A percentile compares a stretch with the other conserved stretches of the same genome.
Conservation (phyloP, 2,797 vertebrate species). For the Crossoptilon crossoptilon region DNA sequence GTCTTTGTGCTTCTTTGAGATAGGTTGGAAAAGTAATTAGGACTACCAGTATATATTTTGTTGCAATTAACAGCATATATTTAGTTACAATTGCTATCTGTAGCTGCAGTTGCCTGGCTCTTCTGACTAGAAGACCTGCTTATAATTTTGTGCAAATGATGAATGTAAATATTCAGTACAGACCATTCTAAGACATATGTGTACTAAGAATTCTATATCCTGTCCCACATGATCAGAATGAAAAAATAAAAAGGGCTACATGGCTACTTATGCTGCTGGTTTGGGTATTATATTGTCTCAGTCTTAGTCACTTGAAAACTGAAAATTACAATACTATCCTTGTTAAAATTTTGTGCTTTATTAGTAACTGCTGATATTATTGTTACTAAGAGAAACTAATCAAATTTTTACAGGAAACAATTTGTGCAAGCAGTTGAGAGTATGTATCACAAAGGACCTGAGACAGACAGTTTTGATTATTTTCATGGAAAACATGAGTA, state of each 20-base stretch:
- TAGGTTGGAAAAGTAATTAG: neutral
- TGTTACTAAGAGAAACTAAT: neutral
- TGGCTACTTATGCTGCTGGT: neutral
- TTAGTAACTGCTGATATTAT: neutral
- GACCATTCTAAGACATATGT: neutral
- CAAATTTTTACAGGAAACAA: neutral
- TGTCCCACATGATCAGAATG: neutral
- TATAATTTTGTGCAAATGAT: neutral
- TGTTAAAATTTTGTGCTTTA: neutral
- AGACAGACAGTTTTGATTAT: neutral
- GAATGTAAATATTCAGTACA: neutral
- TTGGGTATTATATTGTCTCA: neutral
- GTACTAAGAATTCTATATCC: neutral
- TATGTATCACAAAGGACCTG: neutral
- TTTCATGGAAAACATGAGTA: neutral
- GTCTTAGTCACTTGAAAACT: neutral
- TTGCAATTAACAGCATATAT: neutral
- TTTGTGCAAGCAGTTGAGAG: neutral
- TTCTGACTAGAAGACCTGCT: neutral
- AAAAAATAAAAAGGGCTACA: neutral
- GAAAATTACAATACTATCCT: neutral
- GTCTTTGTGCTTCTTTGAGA: neutral
- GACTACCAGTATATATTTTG: neutral
- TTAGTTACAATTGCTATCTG: neutral
- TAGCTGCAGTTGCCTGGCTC: neutral